Percentiles rank a stretch among this genome's conserved stretches.
Conservation (phyloP, 2,888 invertebrate species). For the Odontothrips loti region DNA sequence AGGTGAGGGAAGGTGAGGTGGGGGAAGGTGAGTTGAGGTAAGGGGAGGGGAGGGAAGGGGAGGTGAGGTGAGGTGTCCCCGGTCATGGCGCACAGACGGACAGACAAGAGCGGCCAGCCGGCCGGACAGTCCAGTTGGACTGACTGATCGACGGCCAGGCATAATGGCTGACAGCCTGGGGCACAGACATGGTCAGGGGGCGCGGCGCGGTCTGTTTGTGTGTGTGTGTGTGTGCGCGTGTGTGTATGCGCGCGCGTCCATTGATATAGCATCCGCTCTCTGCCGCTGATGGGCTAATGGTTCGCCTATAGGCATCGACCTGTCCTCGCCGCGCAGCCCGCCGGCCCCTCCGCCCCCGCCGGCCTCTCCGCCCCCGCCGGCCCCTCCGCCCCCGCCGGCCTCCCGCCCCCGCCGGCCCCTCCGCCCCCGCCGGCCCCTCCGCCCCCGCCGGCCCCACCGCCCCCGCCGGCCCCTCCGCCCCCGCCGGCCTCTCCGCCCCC, state of each 20-base stretch:
- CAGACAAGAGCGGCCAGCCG: background rate
- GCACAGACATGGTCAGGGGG: background rate
- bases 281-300: conserved; percentile 21
- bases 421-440: background rate
- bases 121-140: background rate
- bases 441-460: background rate
- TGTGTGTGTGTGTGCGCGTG: background rate
- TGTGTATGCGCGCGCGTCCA: background rate
- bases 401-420: background rate
- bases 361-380: background rate
- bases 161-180: background rate
- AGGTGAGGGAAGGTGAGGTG: too few species aligned
- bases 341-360: background rate
- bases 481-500: background rate
- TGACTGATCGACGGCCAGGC: too few species aligned
- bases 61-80: too few species aligned
- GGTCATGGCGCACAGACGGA: background rate
- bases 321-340: background rate
- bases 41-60: too few species aligned
- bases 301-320: background rate
- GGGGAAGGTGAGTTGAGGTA: too few species aligned
- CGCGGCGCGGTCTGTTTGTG: background rate
- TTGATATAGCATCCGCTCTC: conserved; percentile 8
- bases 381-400: too few species aligned
- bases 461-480: background rate